phyloP scores from a whole-genome alignment of 2,113 vertebrate genomes.

The Lanius collurio region DNA sequence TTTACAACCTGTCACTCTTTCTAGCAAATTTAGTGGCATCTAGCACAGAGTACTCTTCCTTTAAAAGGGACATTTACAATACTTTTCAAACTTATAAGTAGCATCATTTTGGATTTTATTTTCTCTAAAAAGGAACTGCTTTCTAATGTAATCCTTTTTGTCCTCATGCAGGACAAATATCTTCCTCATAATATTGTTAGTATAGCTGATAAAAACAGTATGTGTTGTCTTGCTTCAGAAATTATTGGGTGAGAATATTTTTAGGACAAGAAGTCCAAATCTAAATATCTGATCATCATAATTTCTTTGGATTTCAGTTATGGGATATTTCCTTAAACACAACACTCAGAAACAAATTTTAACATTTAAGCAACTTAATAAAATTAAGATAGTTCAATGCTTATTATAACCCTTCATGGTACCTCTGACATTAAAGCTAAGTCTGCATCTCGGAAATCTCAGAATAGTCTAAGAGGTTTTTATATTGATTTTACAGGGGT shows the following conservation, averaged over 20 bases:
- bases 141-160: not conserved
- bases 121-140: not conserved
- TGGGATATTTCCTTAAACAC: not conserved
- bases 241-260: not conserved
- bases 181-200: not conserved
- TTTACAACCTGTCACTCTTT: not conserved
- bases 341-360: not conserved
- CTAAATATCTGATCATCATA: not conserved
- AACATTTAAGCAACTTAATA: not conserved
- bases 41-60: not conserved
- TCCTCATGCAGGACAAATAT: not conserved
- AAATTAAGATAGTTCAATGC: not conserved
- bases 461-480: not conserved
- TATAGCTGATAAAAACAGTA: not conserved
- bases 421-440: not conserved
- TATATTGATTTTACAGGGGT: slow-evolving; percentile 36
- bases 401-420: not conserved
- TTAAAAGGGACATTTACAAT: not conserved
- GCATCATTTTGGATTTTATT: not conserved
- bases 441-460: not conserved
- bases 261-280: not conserved
- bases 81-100: not conserved
- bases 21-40: not conserved
- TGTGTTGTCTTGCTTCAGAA: not conserved
- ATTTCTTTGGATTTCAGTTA: not conserved